These are phyloP conservation scores for Ooceraea biroi DNA, from an alignment of 1,140 invertebrate species.

Conservation along the genomic window DNA sequence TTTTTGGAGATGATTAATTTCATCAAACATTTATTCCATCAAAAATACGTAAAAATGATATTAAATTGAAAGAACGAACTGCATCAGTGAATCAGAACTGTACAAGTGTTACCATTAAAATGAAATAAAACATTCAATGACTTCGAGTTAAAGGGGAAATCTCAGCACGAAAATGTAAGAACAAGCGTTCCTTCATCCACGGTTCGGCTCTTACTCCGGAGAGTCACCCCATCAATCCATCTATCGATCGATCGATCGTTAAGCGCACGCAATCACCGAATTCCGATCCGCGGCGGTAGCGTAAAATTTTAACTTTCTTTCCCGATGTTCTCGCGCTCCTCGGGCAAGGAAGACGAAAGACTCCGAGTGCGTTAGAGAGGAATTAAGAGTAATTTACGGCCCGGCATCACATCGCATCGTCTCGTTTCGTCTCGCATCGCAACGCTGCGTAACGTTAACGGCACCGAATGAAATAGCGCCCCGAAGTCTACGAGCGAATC, in stretches of 20 bases:
- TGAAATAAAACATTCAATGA: no score
- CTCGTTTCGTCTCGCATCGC: slow-evolving; percentile 48
- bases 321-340: neutral
- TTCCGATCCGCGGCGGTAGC: neutral
- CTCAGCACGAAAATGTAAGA: neutral
- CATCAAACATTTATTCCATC: no score
- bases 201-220: neutral
- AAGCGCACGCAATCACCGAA: slow-evolving; percentile 8
- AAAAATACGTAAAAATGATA: no score
- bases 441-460: slow-evolving; percentile 71
- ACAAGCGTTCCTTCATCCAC: no score
- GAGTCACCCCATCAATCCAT: neutral
- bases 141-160: no score
- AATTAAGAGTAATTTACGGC: slow-evolving; percentile 70
- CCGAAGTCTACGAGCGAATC: slow-evolving; percentile 64
- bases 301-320: slow-evolving; percentile 52
- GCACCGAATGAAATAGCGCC: slow-evolving; percentile 59
- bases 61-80: no score
- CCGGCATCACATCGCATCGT: slow-evolving; percentile 49
- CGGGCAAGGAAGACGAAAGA: slow-evolving; percentile 5
- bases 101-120: no score
- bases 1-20: no score
- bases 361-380: slow-evolving; percentile 32
- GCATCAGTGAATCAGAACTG: no score
- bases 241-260: slow-evolving; percentile 17